Base-by-base conservation (phyloP, 1,140 invertebrate species). In the Steinernema khuongi region DNA sequence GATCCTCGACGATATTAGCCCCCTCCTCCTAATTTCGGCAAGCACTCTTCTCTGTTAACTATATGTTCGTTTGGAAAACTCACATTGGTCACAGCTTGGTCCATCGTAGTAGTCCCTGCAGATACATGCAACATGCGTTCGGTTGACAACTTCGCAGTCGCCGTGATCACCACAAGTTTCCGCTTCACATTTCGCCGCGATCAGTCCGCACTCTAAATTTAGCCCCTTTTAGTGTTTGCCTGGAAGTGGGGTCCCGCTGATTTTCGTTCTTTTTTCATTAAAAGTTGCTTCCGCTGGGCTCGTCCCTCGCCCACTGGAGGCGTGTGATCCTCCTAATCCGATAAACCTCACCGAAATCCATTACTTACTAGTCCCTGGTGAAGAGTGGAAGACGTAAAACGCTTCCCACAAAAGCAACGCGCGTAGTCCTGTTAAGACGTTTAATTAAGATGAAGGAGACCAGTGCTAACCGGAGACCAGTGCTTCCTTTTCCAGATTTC, bases 81-180 rank as follows among this genome's bases (percentile, higher is more conserved):
- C 70, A 85, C 83, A 83, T 19, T 77, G 29, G 30, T 82, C 78
- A 75, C 82, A 83, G 11, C 31, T 36, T 1, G 76, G 79, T 31
- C 83, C 83, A 68, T 79, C 79, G 60, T 79, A 84, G 69, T 83
- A 84, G 31, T 84, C 71, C 17, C 78, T 71, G 68, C 83, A 84
- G 26, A 70, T 31, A 68, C 83, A 84, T 0, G 69, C 43, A 22
- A 82, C 80, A 68, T 85, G 81, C 22, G 82, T 84, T 14, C 30
- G 30, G 71, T 84, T 84, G 0, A 82, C 44, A 18, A 75, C 67
- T 30, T 81, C 79, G 73, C 83, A 84, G 22, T 50, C 33, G 11
- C 83, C 83, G 60, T 84, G 82, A 28, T 71, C 68, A 29, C 83
- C 83, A 72, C 83, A 84, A 0, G 72, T 80, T 31, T 70, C 68